Percentiles rank a stretch among this genome's conserved stretches.
Evolutionary conservation across 2,113 vertebrate species (phyloP).

Genomic region (Prietella phreatophila): DNA sequence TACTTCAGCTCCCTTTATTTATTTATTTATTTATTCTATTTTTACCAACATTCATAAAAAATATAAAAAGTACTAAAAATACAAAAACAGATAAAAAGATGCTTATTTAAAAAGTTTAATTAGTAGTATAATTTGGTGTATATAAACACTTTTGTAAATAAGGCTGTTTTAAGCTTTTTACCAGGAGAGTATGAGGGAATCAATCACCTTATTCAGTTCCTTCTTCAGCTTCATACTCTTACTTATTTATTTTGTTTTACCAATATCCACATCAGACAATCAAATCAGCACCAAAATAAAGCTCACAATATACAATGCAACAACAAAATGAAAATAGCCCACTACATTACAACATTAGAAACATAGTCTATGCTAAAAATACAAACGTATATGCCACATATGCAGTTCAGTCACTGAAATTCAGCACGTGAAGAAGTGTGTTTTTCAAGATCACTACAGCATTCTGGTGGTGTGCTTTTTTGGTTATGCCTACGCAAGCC

Average conservation of each 20-base stretch:
- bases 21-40: not conserved
- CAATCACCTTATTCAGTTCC: not conserved
- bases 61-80: not conserved
- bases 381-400: not conserved
- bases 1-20: not conserved
- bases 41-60: not conserved
- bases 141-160: not conserved
- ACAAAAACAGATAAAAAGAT: not conserved
- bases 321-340: not conserved
- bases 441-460: constrained; percentile 30
- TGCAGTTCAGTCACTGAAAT: not conserved
- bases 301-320: not conserved
- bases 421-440: not conserved
- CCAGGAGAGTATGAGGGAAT: not conserved
- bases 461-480: not conserved
- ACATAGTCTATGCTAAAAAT: not conserved
- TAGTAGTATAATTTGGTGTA: not conserved
- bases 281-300: not conserved
- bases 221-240: not conserved
- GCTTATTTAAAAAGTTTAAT: not conserved
- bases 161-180: not conserved
- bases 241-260: no score
- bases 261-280: not conserved
- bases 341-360: not conserved
- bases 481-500: not conserved